Base-by-base conservation (phyloP, 2,113 vertebrate genomes). In the Cryptotis parvus region DNA sequence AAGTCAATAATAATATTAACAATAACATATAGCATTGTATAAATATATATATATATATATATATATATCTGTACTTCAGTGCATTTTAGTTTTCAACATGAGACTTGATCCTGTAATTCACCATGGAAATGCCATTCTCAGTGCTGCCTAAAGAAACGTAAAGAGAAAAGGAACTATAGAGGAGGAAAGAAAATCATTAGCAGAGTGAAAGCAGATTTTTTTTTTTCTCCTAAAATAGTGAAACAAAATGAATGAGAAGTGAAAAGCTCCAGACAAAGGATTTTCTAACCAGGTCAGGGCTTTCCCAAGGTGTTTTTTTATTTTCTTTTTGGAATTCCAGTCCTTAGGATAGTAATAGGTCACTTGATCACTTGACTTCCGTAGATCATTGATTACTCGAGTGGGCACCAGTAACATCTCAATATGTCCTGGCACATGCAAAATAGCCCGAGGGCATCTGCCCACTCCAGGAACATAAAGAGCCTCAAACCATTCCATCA, bases 201-300 rank as follows among this genome's bases (percentile, higher is more conserved):
- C 4, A 4, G 84, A 87, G 70, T 58, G 15, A 33, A 91, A 61
- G 33, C n/a, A 66, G 22, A 4, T 79, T 94, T 22, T 58, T 58
- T 7, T 45, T 58, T 58, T 94, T 76, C 81, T 93, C 75, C 18
- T 73, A 61, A 90, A 8, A 72, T 82, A 37, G 12, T 72, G 41
- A 95, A 27, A 45, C 24, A 20, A 84, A 95, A 79, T 31, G 43
- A 78, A 95, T 24, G 61, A 81, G 41, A 81, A 6, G 35, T 52
- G 63, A 41, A 91, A 35, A 10, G 43, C 24, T 61, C 75, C 55
- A 66, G 41, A 82, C 68, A 58, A 91, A n/a, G 20, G 61, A 88
- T 39, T 37, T 3, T 65, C 33, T 37, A 66, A 78, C 52, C 18
- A 16, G 29, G 24, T 69, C 49, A 94, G 49, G 26, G 39, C 22